Evolutionary conservation across 2,888 invertebrate species (phyloP), one percentile per base, ranked within the genome.

Genomic region (Heliconius ismenius): DNA sequence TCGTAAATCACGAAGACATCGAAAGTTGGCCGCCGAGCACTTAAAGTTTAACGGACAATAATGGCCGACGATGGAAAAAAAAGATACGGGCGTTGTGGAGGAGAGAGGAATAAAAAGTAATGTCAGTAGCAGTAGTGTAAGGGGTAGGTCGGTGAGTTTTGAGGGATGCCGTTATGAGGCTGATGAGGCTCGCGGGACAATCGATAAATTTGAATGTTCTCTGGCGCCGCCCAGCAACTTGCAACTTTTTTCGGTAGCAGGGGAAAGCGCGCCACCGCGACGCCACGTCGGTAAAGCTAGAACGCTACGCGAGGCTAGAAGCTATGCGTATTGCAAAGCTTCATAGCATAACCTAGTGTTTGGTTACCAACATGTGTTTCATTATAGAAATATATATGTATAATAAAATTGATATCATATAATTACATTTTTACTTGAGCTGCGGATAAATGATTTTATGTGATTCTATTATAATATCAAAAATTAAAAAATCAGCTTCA

Each of bases 151-250:
- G 87, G 89, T 89, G 88, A 90, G 91, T 92, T 92, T 92, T 92
- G 92, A 93, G 91, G 92, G 92, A 92, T 92, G 92, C 87, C 86
- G 93, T 92, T 92, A 94, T 92, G 93, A 94, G 91, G 87, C 89
- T 87, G 86, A 94, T 92, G 93, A 94, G 91, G 87, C 89, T 87
- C 86, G 90, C 88, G 91, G 91, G 91, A 92, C 91, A 92, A 94
- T 94, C 93, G 92, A 94, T 94, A 93, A 93, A 94, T 93, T 93
- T 94, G 94, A 94, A 93, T 94, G 94, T 93, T 93, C 91, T 85
- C 83, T 89, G 92, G 92, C 92, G 92, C 92, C 92, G 90, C 89
- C 87, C 88, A 87, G 88, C 91, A 91, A 92, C 93, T 93, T 93
- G 94, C 93, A 93, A 93, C 92, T 93, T 94, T 94, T 94, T 93